Evolutionary conservation across 2,113 vertebrate genomes (phyloP).

Genomic region (Leptosomus discolor): DNA sequence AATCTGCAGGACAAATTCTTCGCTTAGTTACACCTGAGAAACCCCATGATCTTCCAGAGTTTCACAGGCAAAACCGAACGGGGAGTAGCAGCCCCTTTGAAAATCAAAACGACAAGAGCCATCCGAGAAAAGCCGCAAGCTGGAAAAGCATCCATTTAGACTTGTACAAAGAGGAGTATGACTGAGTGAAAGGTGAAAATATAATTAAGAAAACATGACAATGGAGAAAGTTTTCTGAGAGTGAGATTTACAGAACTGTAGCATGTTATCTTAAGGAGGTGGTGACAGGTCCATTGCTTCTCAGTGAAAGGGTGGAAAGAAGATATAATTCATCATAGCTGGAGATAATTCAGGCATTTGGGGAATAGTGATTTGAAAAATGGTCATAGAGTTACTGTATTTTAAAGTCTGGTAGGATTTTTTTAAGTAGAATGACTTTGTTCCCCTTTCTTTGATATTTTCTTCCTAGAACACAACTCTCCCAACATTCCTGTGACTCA

Average conservation of each 20-base stretch:
- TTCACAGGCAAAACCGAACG: background rate
- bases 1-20: background rate
- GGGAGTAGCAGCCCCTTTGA: background rate
- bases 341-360: background rate
- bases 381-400: background rate
- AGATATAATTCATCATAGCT: background rate
- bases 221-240: background rate
- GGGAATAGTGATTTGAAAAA: background rate
- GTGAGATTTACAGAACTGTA: background rate
- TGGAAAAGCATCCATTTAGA: background rate
- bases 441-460: background rate
- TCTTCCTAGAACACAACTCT: background rate
- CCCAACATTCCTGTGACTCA: background rate
- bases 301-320: background rate
- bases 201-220: background rate
- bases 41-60: background rate
- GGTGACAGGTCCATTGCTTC: background rate
- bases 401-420: background rate
- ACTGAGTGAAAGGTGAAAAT: background rate
- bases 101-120: background rate
- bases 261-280: background rate
- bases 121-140: background rate
- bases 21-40: background rate
- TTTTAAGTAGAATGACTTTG: background rate
- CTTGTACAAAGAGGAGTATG: background rate